These are phyloP conservation scores for Parapristionchus giblindavisi DNA, from an alignment of 2,888 invertebrate species.

Conservation along the genomic window DNA sequence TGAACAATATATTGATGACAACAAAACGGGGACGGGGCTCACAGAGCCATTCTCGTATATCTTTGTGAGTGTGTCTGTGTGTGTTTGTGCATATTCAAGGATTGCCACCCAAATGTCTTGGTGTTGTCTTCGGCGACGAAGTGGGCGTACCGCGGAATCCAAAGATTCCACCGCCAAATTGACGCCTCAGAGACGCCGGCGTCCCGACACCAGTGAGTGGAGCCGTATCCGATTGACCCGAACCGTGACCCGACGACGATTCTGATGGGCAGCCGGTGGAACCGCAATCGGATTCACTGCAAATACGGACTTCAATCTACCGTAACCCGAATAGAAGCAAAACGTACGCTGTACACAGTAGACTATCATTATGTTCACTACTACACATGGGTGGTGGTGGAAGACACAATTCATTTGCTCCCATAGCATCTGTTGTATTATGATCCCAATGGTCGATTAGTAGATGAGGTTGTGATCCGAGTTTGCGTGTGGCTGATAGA, in stretches of 20 bases:
- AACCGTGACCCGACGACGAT: constrained; percentile 1
- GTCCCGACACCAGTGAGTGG: constrained; percentile 12
- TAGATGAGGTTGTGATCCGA: constrained; percentile 54
- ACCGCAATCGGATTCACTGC: constrained; percentile 26
- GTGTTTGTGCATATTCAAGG: too few species aligned
- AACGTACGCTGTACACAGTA: constrained; percentile 53
- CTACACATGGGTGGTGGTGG: too few species aligned
- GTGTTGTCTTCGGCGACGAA: constrained; percentile 3
- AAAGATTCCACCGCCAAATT: not conserved
- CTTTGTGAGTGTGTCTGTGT: too few species aligned
- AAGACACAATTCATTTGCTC: constrained; percentile 28
- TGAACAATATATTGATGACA: too few species aligned
- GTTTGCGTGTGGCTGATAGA: constrained; percentile 46
- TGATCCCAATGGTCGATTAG: constrained; percentile 42
- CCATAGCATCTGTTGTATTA: constrained; percentile 15
- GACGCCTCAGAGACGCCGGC: not conserved
- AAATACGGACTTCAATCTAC: not conserved
- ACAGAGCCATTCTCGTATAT: too few species aligned
- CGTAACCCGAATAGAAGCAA: not conserved
- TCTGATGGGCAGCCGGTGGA: not conserved
- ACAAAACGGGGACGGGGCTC: too few species aligned
- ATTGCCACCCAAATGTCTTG: too few species aligned
- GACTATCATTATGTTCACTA: constrained; percentile 54
- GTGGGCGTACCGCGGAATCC: not conserved
- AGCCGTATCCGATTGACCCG: constrained; percentile 5